These are phyloP conservation scores for Numenius phaeopus DNA, from an alignment of 2,797 vertebrate species.

Conservation along the genomic window DNA sequence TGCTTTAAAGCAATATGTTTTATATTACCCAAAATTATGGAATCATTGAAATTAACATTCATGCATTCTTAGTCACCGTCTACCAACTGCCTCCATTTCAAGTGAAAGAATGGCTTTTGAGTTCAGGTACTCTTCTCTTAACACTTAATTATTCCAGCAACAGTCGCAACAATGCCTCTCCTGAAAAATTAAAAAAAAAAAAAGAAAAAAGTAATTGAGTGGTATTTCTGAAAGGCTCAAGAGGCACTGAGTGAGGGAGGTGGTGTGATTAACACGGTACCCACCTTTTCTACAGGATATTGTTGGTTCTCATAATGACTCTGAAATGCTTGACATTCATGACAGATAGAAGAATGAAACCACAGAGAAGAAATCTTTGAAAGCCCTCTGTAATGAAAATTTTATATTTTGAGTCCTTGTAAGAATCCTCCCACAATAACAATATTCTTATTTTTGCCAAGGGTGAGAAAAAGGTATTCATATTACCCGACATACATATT, in stretches of 20 bases:
- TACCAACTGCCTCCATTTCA: background rate
- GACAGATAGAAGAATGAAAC: background rate
- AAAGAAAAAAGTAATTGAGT: background rate
- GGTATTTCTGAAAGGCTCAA: background rate
- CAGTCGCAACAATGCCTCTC: background rate
- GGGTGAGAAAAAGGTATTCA: background rate
- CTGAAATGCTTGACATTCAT: background rate
- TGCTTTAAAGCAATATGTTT: background rate
- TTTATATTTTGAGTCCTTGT: background rate
- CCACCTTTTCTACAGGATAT: background rate
- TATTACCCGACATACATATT: accelerated
- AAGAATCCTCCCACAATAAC: background rate
- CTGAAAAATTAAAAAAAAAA: background rate
- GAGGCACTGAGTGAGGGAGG: background rate
- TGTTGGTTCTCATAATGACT: background rate
- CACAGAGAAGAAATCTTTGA: background rate
- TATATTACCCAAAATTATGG: background rate
- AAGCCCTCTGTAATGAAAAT: background rate
- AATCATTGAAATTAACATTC: background rate
- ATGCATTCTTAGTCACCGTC: background rate
- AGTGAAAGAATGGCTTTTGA: background rate
- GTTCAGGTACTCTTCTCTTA: background rate
- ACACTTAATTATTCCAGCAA: background rate
- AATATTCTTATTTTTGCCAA: background rate
- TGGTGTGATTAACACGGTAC: background rate